Evolutionary conservation across 1,140 invertebrate genomes (phyloP).

Genomic region (Fopius arisanus): DNA sequence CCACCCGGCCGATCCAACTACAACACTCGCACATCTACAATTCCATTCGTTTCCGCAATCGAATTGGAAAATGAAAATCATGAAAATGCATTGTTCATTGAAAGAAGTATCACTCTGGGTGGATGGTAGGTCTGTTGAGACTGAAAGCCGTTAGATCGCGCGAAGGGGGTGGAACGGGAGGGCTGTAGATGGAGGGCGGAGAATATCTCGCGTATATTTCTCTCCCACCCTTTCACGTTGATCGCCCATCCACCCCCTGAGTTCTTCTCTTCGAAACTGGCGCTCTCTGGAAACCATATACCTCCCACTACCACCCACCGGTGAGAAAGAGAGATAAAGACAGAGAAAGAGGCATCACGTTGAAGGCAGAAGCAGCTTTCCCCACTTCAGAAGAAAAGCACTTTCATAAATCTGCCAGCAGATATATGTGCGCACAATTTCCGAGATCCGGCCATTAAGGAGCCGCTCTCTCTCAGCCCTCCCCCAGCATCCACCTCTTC

Average conservation of each 20-base stretch:
- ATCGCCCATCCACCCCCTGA: constrained; percentile 25
- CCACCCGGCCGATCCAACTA: too few relatives aligned
- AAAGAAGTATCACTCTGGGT: too few relatives aligned
- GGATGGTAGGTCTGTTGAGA: neutral
- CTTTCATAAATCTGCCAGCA: constrained; percentile 86
- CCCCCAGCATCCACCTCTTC: constrained; percentile 24
- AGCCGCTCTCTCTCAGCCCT: constrained; percentile 55
- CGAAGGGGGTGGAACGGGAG: neutral
- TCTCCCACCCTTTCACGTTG: constrained; percentile 6
- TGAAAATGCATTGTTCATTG: too few relatives aligned
- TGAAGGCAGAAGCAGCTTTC: constrained; percentile 53
- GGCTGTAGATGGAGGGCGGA: constrained; percentile 28
- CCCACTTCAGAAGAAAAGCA: constrained; percentile 71
- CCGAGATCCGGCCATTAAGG: constrained; percentile 86
- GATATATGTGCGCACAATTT: constrained; percentile 88
- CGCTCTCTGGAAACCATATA: neutral
- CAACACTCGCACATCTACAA: too few relatives aligned
- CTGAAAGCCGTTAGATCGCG: neutral
- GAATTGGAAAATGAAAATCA: too few relatives aligned
- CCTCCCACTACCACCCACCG: neutral
- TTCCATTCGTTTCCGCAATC: too few relatives aligned
- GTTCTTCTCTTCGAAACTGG: neutral
- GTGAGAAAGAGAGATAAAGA: constrained; percentile 24
- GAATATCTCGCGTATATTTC: constrained; percentile 35
- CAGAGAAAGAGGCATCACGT: constrained; percentile 22